Evolutionary conservation across 1,140 invertebrate genomes (phyloP).

Genomic region (Conus ventricosus): DNA sequence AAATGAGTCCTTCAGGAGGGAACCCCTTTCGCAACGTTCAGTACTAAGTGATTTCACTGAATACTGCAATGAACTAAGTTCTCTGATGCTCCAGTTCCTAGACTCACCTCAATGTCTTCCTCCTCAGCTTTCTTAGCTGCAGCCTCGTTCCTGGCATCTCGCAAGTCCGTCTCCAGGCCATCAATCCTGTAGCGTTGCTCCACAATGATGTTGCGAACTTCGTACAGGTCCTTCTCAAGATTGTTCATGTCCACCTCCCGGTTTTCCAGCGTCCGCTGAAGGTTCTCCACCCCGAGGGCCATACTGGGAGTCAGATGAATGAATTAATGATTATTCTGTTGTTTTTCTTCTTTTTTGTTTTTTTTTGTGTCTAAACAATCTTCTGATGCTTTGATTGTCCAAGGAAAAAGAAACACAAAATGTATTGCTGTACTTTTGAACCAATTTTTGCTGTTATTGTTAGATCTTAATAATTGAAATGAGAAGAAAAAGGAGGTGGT

Average conservation of each 20-base stretch:
- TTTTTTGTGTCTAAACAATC: too few species aligned
- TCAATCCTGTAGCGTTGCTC: slow-evolving; percentile 39
- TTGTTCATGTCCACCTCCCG: slow-evolving; percentile 52
- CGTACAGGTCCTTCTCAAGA: slow-evolving; percentile 49
- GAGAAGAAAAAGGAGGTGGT: too few species aligned
- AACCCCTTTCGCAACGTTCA: too few species aligned
- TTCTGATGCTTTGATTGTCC: too few species aligned
- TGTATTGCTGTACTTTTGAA: too few species aligned
- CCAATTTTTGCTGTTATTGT: too few species aligned
- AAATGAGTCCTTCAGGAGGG: too few species aligned
- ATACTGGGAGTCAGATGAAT: slow-evolving; percentile 36
- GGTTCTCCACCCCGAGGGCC: slow-evolving; percentile 43
- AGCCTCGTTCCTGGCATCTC: not conserved
- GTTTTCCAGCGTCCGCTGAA: slow-evolving; percentile 49
- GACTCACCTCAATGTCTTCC: slow-evolving; percentile 33
- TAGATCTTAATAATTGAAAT: too few species aligned
- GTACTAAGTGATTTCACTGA: too few species aligned
- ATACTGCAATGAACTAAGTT: too few species aligned
- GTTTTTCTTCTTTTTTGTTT: too few species aligned
- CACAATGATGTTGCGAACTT: slow-evolving; percentile 41
- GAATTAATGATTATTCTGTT: not conserved
- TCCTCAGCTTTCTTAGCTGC: slow-evolving; percentile 1
- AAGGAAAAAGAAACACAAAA: too few species aligned
- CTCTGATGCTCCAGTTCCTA: not conserved
- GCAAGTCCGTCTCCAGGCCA: slow-evolving; percentile 32